Evolutionary conservation across 2,113 vertebrate species (phyloP).

Genomic region (Percopsis transmontana): DNA sequence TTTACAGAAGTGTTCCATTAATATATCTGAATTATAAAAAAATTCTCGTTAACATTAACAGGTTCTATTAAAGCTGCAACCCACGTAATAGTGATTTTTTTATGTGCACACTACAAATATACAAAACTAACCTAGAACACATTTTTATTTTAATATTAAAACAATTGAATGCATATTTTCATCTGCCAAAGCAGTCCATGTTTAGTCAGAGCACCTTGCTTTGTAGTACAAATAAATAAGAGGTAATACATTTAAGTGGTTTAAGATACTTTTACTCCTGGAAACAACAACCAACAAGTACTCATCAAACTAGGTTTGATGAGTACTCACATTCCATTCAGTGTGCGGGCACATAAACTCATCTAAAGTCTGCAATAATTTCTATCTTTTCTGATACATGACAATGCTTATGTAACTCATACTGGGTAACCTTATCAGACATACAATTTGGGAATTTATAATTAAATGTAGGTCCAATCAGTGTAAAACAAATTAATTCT

Average conservation of each 20-base stretch:
- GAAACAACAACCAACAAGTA: slow-evolving; percentile 8
- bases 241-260: slow-evolving; percentile 17
- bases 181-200: slow-evolving; percentile 17
- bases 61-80: slow-evolving; percentile 17
- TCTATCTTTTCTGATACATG: too few relatives aligned
- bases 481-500: too few relatives aligned
- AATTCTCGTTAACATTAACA: slow-evolving; percentile 1
- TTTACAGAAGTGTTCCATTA: too few relatives aligned
- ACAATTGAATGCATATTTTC: slow-evolving; percentile 35
- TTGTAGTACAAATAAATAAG: slow-evolving; percentile 15
- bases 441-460: too few relatives aligned
- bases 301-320: too few relatives aligned
- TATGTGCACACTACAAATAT: too few relatives aligned
- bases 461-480: too few relatives aligned
- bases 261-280: slow-evolving; percentile 38
- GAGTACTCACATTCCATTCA: too few relatives aligned
- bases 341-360: too few relatives aligned
- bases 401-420: too few relatives aligned
- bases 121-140: neutral
- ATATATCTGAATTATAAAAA: neutral
- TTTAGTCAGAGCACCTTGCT: slow-evolving; percentile 7
- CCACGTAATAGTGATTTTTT: neutral
- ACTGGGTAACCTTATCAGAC: too few relatives aligned
- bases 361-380: too few relatives aligned
- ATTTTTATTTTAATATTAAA: slow-evolving; percentile 62